These are phyloP conservation scores for Emydocephalus ijimae DNA, from an alignment of 2,113 vertebrate species.

Conservation along the genomic window DNA sequence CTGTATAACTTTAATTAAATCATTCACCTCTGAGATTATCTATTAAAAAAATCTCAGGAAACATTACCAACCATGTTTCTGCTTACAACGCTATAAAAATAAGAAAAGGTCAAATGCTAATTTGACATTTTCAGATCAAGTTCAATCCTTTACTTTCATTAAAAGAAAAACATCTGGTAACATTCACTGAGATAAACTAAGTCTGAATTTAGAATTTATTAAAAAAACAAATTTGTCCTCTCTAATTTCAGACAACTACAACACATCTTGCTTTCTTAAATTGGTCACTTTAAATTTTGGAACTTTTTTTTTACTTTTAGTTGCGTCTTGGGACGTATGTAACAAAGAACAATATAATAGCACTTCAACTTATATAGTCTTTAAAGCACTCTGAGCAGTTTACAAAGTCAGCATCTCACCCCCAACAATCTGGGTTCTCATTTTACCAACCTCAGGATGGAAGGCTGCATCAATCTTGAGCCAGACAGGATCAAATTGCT, in stretches of 20 bases:
- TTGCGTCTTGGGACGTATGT: neutral
- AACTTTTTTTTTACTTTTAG: neutral
- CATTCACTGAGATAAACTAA: constrained; percentile 44
- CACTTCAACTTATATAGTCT: neutral
- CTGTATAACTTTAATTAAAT: constrained; percentile 38
- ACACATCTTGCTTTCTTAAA: neutral
- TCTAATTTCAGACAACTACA: neutral
- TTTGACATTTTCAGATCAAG: constrained; percentile 68
- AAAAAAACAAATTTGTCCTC: neutral
- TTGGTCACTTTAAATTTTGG: neutral
- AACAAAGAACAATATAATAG: neutral
- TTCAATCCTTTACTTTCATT: constrained; percentile 57
- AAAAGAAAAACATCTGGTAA: constrained; percentile 56
- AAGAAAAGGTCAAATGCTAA: constrained; percentile 73
- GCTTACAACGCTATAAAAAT: constrained; percentile 54
- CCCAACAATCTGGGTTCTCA: neutral
- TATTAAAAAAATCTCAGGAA: constrained; percentile 49
- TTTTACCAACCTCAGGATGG: neutral
- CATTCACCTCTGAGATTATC: constrained; percentile 22
- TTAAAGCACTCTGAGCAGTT: neutral
- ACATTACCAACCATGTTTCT: constrained; percentile 31
- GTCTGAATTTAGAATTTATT: constrained; percentile 14
- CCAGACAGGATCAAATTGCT: too few relatives aligned
- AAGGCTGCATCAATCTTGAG: too few relatives aligned
- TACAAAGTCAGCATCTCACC: neutral